Base-by-base conservation (phyloP, 2,113 vertebrate genomes). In the Fulica atra region DNA sequence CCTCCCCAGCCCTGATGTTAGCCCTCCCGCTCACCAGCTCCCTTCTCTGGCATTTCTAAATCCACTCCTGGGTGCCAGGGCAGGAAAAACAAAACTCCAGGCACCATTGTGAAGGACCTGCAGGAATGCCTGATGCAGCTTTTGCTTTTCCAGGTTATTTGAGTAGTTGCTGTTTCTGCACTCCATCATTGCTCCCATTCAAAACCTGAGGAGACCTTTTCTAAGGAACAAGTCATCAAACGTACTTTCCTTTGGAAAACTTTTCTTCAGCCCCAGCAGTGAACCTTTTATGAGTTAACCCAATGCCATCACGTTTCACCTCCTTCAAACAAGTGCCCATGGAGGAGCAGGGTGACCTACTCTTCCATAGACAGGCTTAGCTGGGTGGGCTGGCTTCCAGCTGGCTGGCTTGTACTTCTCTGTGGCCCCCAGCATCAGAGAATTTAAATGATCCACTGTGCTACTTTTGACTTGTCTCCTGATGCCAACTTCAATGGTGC, bases 41-140 rank as follows among this genome's bases (percentile, higher is more conserved):
- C 82, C 40, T 60, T 33, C 38, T 88, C 16, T 1, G 3, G 0
- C 3, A 0, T 71, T 77, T 48, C 78, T 50, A 35, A 89, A 53
- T 10, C 56, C 36, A 16, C n/a, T 24, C 50, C 16, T 59, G 70
- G n/a, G 31, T 17, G 7, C 23, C 46, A n/a, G 25, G 38, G 53
- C 61, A 59, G 51, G 25, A 31, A 69, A 23, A 19, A 13, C 11
- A 11, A 2, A 38, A 31, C 40, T 28, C 50, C 42, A 14, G 21
- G 16, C 40, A 0, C 0, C 26, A 35, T 2, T 68, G 9, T 57
- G 76, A 77, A 40, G n/a, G n/a, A 3, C 61, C 56, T 19, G 3
- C 35, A 51, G 66, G 33, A 80, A 15, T 4, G 0, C 14, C 4
- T 1, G 14, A 29, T 18, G 46, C 50, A 25, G 21, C 35, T 1